Base-by-base conservation (phyloP, 2,797 vertebrate species). In the Malurus leucopterus region DNA sequence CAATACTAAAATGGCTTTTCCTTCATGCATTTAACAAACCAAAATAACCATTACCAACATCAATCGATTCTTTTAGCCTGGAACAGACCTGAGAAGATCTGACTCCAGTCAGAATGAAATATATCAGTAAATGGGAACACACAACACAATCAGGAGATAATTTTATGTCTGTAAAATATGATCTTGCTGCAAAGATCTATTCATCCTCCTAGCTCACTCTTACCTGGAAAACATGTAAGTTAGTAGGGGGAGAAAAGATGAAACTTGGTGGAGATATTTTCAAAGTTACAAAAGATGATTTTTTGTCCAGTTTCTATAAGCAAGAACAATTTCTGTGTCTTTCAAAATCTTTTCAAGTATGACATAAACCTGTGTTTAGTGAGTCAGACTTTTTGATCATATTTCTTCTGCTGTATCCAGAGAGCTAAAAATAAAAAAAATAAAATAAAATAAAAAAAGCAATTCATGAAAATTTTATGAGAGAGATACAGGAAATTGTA, bases 101-200 rank as follows among this genome's bases (percentile, higher is more conserved):
- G 59, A 49, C 7, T 61, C 20, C 26, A 51, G 5, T 11, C 43
- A 2, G 11, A 65, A 58, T 22, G 7, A 67, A 80, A 40, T 70
- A 18, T 13, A n/a, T 30, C 32, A 53, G 16, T 13, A 72, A 67
- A 68, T 3, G 1, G 40, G 11, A 69, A 62, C 3, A 89, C 89
- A 62, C 1, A 0, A 8, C 18, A 43, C 23, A 64, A 44, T 2
- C 0, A 0, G 74, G 32, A 59, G 13, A 38, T 7, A 19, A 27
- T 55, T 88, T 74, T 29, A 67, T n/a, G 34, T 38, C 26, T 68
- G 6, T 23, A 46, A 11, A 58, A 64, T 38, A 49, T 9, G 0
- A 0, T 51, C 24, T 50, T 79, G 8, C 26, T 65, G 27, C 24
- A 78, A 73, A 74, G 30, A 46, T 36, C 16, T 34, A 19, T 65